A percentile compares a stretch with the other conserved stretches of the same genome.
phyloP scores from a whole-genome alignment of 2,113 vertebrate genomes.

The Vanacampus margaritifer region DNA sequence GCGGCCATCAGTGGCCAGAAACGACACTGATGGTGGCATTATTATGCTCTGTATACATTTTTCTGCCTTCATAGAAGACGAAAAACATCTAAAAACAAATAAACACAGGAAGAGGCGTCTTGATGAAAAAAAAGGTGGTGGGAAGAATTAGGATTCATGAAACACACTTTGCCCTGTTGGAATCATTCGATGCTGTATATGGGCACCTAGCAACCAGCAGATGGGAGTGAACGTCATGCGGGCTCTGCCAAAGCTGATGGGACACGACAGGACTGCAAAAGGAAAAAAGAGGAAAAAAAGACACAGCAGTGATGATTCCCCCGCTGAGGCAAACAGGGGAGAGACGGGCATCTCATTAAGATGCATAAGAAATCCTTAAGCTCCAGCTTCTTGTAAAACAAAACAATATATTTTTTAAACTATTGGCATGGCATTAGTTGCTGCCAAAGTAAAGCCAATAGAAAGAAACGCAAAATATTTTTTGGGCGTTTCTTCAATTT shows the following conservation, averaged over 20 bases:
- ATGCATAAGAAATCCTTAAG: slow-evolving; percentile 59
- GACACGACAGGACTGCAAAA: slow-evolving; percentile 68
- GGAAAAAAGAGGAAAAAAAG: slow-evolving; percentile 11
- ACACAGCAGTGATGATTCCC: slow-evolving; percentile 62
- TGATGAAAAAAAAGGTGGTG: slow-evolving; percentile 51
- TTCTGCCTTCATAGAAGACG: slow-evolving; percentile 1
- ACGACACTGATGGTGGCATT: too few species aligned
- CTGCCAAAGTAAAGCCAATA: too few species aligned
- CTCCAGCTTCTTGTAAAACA: not conserved
- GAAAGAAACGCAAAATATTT: too few species aligned
- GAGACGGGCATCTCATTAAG: slow-evolving; percentile 60
- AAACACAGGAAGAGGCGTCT: not conserved
- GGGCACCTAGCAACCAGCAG: slow-evolving; percentile 77
- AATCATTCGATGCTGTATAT: slow-evolving; percentile 70
- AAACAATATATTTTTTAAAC: too few species aligned
- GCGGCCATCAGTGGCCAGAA: too few species aligned
- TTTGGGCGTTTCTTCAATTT: too few species aligned
- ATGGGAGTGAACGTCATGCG: slow-evolving; percentile 67
- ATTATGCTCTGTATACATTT: too few species aligned
- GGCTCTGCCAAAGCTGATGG: slow-evolving; percentile 66
- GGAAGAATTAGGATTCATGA: slow-evolving; percentile 78
- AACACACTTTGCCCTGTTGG: slow-evolving; percentile 72
- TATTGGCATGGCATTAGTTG: too few species aligned
- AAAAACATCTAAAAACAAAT: too few species aligned
- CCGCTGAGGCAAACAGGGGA: slow-evolving; percentile 66